Percentiles rank a stretch among this genome's conserved stretches.
phyloP scores from a whole-genome alignment of 2,888 invertebrate species.

The Linnaemya vulpina region DNA sequence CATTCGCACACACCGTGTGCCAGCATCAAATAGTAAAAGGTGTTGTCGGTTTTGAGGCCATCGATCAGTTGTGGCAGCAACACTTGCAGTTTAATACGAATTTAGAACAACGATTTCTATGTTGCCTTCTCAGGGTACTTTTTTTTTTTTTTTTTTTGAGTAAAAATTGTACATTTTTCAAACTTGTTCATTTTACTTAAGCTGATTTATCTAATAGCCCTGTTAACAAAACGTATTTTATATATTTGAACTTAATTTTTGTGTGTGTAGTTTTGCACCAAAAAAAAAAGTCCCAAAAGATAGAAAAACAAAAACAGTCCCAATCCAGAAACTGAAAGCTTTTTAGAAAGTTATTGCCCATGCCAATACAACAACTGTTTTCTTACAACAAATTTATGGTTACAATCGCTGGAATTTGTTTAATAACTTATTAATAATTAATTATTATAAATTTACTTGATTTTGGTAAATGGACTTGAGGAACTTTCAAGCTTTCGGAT shows the following conservation, averaged over 20 bases:
- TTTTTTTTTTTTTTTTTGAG: no score
- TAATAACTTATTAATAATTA: no score
- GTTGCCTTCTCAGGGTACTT: not conserved
- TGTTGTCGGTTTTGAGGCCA: constrained; percentile 66
- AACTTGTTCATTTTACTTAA: constrained; percentile 63
- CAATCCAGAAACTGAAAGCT: not conserved
- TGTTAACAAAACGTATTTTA: constrained; percentile 59
- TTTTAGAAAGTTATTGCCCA: no score
- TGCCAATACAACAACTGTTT: not conserved
- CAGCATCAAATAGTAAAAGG: constrained; percentile 37
- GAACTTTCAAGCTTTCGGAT: no score
- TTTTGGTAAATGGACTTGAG: no score
- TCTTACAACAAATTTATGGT: no score
- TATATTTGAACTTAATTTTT: constrained; percentile 48
- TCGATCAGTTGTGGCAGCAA: constrained; percentile 60
- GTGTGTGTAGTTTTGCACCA: not conserved
- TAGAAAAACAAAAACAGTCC: not conserved
- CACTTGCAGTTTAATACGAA: constrained; percentile 41
- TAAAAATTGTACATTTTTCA: constrained; percentile 51
- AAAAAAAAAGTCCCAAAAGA: not conserved
- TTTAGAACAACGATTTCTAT: constrained; percentile 52
- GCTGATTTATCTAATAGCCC: constrained; percentile 66
- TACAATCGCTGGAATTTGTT: no score
- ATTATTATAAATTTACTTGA: no score
- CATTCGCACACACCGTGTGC: not conserved